These are phyloP conservation scores for Terebella lapidaria DNA, from an alignment of 2,888 invertebrate genomes.

Conservation along the genomic window DNA sequence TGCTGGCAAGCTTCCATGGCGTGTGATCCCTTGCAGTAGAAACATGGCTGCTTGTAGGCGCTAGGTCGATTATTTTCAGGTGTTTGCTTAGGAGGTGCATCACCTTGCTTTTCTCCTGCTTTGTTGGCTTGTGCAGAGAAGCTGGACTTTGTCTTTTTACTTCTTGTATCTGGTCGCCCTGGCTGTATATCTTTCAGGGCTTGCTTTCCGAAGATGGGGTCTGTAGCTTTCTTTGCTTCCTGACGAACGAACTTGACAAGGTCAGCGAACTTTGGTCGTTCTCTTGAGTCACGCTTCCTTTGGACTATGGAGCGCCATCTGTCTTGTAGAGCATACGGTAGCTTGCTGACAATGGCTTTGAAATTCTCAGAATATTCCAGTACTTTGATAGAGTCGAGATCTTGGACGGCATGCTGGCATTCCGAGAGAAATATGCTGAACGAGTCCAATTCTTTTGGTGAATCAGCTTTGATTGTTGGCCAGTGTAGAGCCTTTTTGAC, in stretches of 20 bases:
- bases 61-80: not conserved
- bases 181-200: not conserved
- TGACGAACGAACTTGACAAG: not conserved
- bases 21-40: not conserved
- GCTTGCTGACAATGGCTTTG: not conserved
- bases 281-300: not conserved
- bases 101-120: not conserved
- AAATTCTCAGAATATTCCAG: not conserved
- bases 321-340: not conserved
- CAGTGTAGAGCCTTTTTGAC: not conserved
- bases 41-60: not conserved
- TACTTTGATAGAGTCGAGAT: not conserved
- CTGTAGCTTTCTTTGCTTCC: not conserved
- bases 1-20: not conserved
- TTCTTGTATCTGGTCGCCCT: not conserved
- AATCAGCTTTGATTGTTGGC: not conserved
- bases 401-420: not conserved
- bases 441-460: not conserved
- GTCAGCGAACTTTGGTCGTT: not conserved
- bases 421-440: not conserved
- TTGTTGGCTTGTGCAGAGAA: not conserved
- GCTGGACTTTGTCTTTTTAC: not conserved
- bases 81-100: too few species aligned
- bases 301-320: not conserved
- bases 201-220: not conserved